Base-by-base conservation (phyloP, 2,113 vertebrate genomes). In the Eolophus roseicapilla region DNA sequence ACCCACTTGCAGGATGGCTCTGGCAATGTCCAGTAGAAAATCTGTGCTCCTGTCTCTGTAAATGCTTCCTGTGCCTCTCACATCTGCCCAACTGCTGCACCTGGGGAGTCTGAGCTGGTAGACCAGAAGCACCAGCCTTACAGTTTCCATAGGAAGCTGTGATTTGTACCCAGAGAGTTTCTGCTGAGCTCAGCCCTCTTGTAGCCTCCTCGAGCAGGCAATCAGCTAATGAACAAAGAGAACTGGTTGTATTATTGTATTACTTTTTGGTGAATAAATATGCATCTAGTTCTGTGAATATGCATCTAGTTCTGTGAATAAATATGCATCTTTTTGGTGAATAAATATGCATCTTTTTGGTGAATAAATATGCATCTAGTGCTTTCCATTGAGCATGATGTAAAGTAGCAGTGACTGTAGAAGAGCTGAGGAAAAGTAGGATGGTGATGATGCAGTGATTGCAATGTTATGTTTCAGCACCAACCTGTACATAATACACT, bases 401-500 rank as follows among this genome's bases (percentile, higher is more conserved):
- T 70, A 46, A 88, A 46, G 64, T 20, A 55, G 55, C 60, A 86
- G 57, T 50, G 78, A 12, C 59, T 68, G 57, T 63, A 80, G 68
- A 65, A 37, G 18, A 86, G 43, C 68, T 55, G 44, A 70, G 35
- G 53, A 50, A 81, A 6, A 65, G n/a, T 37, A 44, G 19, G 1
- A 0, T 41, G 49, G 31, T 64, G 60, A 17, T 65, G 39, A 55
- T 60, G 47, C 39, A 71, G 6, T 74, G 49, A 74, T 47, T 60
- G 69, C 67, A 82, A 46, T 4, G 2, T 46, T 25, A 2, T 6
- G 10, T 70, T 88, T 88, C 75, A 79, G 16, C 52, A 73, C 13
- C n/a, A 53, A 35, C 7, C n/a, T 60, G 21, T 41, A 28, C 4
- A 3, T 33, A 63, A 41, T 55, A 46, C n/a, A 23, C 0, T 0